Conservation (phyloP, 2,888 invertebrate genomes). For the Apamea anceps region DNA sequence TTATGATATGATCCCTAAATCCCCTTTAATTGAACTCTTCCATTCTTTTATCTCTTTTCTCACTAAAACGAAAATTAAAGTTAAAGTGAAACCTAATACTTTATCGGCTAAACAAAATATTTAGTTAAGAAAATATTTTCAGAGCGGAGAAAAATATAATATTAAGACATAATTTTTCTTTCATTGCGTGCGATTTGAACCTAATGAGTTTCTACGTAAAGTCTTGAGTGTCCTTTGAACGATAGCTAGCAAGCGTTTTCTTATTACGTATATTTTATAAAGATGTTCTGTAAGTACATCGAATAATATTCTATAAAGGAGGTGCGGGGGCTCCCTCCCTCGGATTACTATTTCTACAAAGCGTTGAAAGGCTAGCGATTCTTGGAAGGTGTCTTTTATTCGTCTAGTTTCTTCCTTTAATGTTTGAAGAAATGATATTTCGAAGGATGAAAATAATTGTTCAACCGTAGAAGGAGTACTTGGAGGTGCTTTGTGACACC, state of each 20-base stretch:
- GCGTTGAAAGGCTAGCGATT: background rate
- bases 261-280: background rate
- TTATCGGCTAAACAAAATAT: background rate
- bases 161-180: background rate
- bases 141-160: background rate
- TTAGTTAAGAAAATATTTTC: background rate
- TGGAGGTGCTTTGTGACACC: background rate
- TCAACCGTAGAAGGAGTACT: background rate
- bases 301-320: background rate
- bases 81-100: background rate
- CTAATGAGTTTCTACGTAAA: background rate
- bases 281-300: background rate
- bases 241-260: background rate
- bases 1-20: background rate
- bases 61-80: background rate
- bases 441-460: conserved; percentile 1
- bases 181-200: background rate
- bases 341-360: background rate
- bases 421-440: background rate
- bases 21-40: background rate
- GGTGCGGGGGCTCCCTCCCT: background rate
- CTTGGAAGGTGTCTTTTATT: background rate
- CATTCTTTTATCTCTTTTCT: background rate
- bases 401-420: background rate
- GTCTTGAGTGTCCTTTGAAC: conserved; percentile 6